Conservation (phyloP, 2,113 vertebrate species). For the Apteryx mantelli region DNA sequence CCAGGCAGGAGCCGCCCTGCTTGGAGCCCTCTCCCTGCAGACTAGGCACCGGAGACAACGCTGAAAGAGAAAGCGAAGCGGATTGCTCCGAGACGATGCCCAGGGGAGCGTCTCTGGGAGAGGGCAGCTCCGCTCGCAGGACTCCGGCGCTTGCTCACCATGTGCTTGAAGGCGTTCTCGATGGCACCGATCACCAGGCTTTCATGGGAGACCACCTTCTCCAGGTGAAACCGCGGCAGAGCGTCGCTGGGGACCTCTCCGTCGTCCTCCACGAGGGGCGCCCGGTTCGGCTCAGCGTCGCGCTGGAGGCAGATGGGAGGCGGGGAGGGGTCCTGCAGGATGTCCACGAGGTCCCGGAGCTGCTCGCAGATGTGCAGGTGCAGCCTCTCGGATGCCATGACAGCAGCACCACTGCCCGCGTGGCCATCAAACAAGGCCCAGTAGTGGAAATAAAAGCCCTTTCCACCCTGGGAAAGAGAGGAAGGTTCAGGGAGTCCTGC, state of each 20-base stretch:
- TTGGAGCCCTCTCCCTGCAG: neutral
- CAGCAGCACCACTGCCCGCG: conserved; percentile 90
- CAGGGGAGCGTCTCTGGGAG: too few relatives aligned
- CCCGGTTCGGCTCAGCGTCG: conserved; percentile 46
- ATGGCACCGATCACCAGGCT: conserved; percentile 94
- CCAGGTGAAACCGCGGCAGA: conserved; percentile 86
- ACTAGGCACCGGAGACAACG: neutral
- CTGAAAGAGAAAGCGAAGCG: neutral
- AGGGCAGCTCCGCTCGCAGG: neutral
- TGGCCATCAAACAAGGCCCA: conserved; percentile 97
- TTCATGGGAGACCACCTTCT: conserved; percentile 91
- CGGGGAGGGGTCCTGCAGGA: conserved; percentile 85
- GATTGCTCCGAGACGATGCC: neutral
- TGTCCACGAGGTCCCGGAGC: conserved; percentile 88
- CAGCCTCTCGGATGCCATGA: conserved; percentile 89
- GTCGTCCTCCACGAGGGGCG: conserved; percentile 57
- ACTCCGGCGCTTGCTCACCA: conserved; percentile 81
- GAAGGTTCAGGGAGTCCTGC: neutral
- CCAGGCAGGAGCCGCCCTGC: neutral
- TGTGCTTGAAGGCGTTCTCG: conserved; percentile 93
- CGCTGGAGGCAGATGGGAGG: conserved; percentile 85
- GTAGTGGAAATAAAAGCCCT: conserved; percentile 88
- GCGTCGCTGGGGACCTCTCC: conserved; percentile 72
- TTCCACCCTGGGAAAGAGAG: conserved; percentile 73
- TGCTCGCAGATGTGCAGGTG: conserved; percentile 91